Evolutionary conservation across 2,888 invertebrate species (phyloP).

Genomic region (Clitarchus hookeri): DNA sequence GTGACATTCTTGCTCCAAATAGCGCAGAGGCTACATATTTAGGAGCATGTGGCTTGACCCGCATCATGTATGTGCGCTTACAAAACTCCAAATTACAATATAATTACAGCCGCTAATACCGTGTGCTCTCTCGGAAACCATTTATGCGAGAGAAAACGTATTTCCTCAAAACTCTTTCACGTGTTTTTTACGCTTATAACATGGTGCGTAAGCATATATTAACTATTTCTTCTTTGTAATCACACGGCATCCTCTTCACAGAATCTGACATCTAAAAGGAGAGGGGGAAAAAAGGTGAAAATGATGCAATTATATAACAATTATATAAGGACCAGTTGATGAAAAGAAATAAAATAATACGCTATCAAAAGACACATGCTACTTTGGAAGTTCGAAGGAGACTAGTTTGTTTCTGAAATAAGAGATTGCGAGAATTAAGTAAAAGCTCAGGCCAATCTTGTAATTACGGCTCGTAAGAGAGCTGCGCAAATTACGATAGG

Average conservation of each 20-base stretch:
- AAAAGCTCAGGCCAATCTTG: not conserved
- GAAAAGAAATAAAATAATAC: not conserved
- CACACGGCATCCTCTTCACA: not conserved
- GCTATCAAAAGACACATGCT: not conserved
- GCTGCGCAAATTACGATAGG: not conserved
- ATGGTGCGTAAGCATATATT: not conserved
- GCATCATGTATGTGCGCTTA: not conserved
- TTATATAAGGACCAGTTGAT: not conserved
- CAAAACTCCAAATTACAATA: conserved; percentile 23
- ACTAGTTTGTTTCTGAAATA: not conserved
- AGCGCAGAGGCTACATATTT: not conserved
- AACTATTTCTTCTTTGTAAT: conserved; percentile 14
- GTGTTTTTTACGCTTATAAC: not conserved
- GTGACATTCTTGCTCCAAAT: not conserved
- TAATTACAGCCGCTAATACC: conserved; percentile 23
- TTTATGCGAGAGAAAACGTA: not conserved
- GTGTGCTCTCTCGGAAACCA: not conserved
- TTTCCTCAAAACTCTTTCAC: not conserved
- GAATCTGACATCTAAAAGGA: not conserved
- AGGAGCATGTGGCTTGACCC: not conserved
- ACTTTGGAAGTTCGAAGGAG: not conserved
- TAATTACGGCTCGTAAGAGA: not conserved
- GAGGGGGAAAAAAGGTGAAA: not conserved
- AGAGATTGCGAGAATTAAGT: not conserved
- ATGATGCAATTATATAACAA: not conserved